A percentile compares a stretch with the other conserved stretches of the same genome.
Evolutionary conservation across 2,888 invertebrate genomes (phyloP).

Genomic region (Entomobrya proxima): DNA sequence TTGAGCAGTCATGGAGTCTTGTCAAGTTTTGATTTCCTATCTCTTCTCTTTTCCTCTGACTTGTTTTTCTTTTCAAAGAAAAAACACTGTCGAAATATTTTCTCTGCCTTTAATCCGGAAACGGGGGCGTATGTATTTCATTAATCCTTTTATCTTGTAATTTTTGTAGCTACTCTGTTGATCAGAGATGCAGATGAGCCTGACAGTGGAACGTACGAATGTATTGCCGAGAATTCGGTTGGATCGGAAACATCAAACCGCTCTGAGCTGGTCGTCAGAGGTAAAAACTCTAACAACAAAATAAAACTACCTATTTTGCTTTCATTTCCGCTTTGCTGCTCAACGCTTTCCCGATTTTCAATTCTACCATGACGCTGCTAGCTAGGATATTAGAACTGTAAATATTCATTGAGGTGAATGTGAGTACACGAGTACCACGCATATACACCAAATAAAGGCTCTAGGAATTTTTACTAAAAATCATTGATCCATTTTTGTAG

Average conservation of each 20-base stretch:
- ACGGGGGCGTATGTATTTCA: constrained; percentile 11
- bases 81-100: background rate
- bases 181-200: constrained; percentile 92
- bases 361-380: too few species aligned
- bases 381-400: background rate
- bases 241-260: constrained; percentile 95
- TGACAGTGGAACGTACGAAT: constrained; percentile 97
- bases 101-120: background rate
- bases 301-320: background rate
- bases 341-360: background rate
- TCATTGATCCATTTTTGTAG: background rate
- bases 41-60: too few species aligned
- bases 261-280: constrained; percentile 92
- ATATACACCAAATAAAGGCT: background rate
- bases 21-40: too few species aligned
- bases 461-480: background rate
- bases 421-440: background rate
- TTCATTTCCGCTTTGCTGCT: background rate
- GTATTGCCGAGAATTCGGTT: constrained; percentile 94
- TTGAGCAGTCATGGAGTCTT: too few species aligned
- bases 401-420: background rate
- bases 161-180: constrained; percentile 87
- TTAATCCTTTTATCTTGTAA: constrained; percentile 61
- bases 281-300: constrained; percentile 78
- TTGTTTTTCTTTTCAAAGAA: too few species aligned